Evolutionary conservation across 2,888 invertebrate genomes (phyloP), one percentile per base, ranked within the genome.

Genomic region (Tillus elongatus): DNA sequence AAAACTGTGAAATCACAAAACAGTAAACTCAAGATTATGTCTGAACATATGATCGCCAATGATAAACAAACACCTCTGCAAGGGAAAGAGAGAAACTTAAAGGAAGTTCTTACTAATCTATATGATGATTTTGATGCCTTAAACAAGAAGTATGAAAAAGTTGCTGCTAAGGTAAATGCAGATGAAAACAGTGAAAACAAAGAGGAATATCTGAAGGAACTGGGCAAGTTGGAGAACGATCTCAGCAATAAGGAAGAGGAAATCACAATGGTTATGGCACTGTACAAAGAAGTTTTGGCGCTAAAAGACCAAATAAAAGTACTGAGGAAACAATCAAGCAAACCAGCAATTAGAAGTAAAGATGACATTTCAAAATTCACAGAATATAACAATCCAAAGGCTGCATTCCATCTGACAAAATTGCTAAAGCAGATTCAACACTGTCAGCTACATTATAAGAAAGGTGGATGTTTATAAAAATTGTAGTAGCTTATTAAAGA

Each of bases 231-330:
- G 43, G 67, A 67, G 41, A 49, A 47, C 15, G 56, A 61, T 32
- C 46, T 58, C 12, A 59, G 53, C 26, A 60, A 58, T 30, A 67
- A 66, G 44, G 66, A 67, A 45, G 61, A 63, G 35, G 67, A 66
- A 46, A 66, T 66, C 3, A 58, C 56, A 8, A 64, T 64, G 59
- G 65, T 66, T 12, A 63, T 66, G 61, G 45, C 57, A 1, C 45
- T 67, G 12, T 66, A 63, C 40, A 63, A 61, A 28, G 66, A 67
- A 45, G 64, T 68, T n/a, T 30, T 63, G 30, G 61, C 62, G 3
- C 44, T 64, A 30, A 66, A 66, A 43, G 56, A 63, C 31, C 65
- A 66, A 48, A 58, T 65, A 4, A 61, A 54, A 45, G 43, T 43
- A 9, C 44, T 64, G 35, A 60, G 58, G 41, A 54, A 59, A 33